A percentile compares a stretch with the other conserved stretches of the same genome.
Conservation (phyloP, 2,888 invertebrate genomes). For the Brachyptera putata region DNA sequence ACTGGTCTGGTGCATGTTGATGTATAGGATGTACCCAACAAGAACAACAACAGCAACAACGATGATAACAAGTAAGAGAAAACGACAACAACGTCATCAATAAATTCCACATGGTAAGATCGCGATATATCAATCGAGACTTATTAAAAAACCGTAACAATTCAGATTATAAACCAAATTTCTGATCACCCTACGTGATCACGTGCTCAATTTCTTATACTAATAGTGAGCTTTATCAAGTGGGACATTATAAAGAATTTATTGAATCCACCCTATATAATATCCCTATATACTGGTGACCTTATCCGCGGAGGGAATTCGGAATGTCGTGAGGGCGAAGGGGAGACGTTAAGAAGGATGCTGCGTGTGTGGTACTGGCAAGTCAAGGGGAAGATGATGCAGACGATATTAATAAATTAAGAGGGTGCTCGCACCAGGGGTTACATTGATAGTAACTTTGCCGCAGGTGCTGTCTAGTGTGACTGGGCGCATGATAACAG, state of each 20-base stretch:
- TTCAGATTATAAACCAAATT: too few relatives aligned
- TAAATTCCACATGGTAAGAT: too few relatives aligned
- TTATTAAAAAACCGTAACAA: too few relatives aligned
- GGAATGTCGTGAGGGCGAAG: slow-evolving; percentile 6
- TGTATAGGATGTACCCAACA: too few relatives aligned
- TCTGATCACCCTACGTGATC: too few relatives aligned
- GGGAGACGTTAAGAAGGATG: background rate
- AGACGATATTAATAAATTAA: slow-evolving; percentile 23
- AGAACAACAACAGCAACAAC: too few relatives aligned
- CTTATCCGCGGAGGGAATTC: background rate
- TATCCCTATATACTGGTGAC: background rate
- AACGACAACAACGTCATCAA: too few relatives aligned
- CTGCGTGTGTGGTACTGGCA: background rate
- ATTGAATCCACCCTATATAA: background rate
- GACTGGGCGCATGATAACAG: background rate
- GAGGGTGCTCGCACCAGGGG: slow-evolving; percentile 13
- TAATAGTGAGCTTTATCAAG: slow-evolving; percentile 7
- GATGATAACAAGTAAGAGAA: too few relatives aligned
- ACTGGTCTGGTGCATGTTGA: too few relatives aligned
- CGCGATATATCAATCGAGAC: too few relatives aligned
- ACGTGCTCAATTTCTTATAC: too few relatives aligned
- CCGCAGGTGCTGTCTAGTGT: slow-evolving; percentile 1
- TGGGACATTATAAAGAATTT: slow-evolving; percentile 11
- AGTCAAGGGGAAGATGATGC: slow-evolving; percentile 19
- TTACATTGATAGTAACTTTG: background rate